phyloP scores from a whole-genome alignment of 2,113 vertebrate genomes.

The Stomatorhinus ivindoensis region DNA sequence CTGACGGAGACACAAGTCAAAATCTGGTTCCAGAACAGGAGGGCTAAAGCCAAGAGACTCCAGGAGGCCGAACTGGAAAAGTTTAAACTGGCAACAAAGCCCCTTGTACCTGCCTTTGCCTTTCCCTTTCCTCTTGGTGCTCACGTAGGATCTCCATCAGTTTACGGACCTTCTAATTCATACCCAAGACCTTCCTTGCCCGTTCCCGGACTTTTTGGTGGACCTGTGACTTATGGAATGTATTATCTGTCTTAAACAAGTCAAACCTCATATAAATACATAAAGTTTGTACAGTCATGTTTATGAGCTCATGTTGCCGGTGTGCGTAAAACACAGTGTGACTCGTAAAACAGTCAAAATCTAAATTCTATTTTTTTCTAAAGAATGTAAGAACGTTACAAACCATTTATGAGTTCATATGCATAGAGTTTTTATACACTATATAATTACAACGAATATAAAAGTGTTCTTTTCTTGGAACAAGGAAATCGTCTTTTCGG shows the following conservation, averaged over 20 bases:
- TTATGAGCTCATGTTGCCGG: not conserved
- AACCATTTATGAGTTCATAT: not conserved
- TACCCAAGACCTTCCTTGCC: constrained; percentile 60
- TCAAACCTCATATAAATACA: not conserved
- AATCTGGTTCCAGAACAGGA: constrained; percentile 77
- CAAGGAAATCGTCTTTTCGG: not conserved
- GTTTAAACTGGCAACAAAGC: constrained; percentile 68
- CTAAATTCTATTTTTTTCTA: constrained; percentile 7
- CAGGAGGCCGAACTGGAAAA: constrained; percentile 76
- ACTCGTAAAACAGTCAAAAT: not conserved
- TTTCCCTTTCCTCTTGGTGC: constrained; percentile 65
- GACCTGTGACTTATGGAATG: constrained; percentile 70
- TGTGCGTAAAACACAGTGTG: not conserved
- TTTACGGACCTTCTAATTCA: constrained; percentile 50
- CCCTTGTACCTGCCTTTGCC: constrained; percentile 65
- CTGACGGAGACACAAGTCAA: constrained; percentile 78
- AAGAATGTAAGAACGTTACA: not conserved
- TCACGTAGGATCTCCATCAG: constrained; percentile 54
- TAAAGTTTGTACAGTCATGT: not conserved
- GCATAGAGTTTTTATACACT: not conserved
- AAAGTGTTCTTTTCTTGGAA: not conserved
- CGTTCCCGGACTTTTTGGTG: constrained; percentile 63
- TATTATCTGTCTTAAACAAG: constrained; percentile 68
- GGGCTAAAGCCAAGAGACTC: constrained; percentile 74
- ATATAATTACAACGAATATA: not conserved